Base-by-base conservation (phyloP, 2,888 invertebrate species). In the Synanthedon vespiformis region DNA sequence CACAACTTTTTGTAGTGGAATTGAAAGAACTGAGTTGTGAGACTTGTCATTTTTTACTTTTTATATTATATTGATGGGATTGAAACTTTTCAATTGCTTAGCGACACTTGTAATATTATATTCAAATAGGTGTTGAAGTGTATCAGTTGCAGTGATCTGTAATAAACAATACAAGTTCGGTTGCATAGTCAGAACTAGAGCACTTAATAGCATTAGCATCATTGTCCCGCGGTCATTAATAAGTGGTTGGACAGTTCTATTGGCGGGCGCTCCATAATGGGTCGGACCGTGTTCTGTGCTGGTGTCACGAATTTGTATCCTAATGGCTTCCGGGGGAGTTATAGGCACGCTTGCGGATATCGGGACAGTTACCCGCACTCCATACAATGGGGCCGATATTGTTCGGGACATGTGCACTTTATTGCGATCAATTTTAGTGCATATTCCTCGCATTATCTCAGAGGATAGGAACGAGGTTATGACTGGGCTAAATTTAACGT, bases 201-300 rank as follows among this genome's bases (percentile, higher is more conserved):
- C 54, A 55, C 76, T 80, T 85, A 80, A 86, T 85, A 77, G 76
- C 79, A 78, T 83, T 81, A 81, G 75, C 72, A 71, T 80, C 77
- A 82, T 83, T 84, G 84, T 82, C 79, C 74, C 67, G 61, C 59
- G 63, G 69, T 74, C 81, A 79, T 87, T 85, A 84, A 86, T 86
- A 85, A 82, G 76, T 69, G 66, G 62, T 59, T 61, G 65, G 81
- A 82, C 81, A 81, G 80, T 79, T 83, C 77, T 80, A 84, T 83
- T 79, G 82, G 78, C 60, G 68, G 61, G 64, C 68, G 62, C 64
- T 69, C 80, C 77, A 77, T 81, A 81, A 78, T 72, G 63, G 80
- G 73, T 62, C 65, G 65, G 66, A 63, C 67, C 66, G 64, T 63
- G 68, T 64, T 69, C 66, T 68, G 68, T 68, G 67, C 66, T 61